These are phyloP conservation scores for Liopterus haemorrhoidalis DNA, from an alignment of 2,888 invertebrate genomes.

Conservation along the genomic window DNA sequence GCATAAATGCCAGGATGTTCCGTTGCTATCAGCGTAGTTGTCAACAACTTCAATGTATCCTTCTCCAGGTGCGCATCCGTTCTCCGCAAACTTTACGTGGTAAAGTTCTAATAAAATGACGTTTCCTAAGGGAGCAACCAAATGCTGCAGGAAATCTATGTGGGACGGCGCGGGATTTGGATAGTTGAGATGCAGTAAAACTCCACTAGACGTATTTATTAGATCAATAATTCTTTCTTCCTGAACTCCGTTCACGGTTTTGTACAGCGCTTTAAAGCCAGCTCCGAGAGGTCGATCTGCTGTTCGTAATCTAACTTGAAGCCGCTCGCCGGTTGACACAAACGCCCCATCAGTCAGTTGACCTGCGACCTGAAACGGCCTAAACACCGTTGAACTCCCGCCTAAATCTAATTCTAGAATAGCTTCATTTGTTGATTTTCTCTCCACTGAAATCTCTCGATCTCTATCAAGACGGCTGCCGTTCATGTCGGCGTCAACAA, in stretches of 20 bases:
- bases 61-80: conserved; percentile 37
- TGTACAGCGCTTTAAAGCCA: conserved; percentile 63
- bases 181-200: conserved; percentile 54
- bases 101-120: conserved; percentile 49
- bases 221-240: conserved; percentile 48
- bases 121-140: conserved; percentile 53
- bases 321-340: conserved; percentile 57
- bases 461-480: conserved; percentile 32
- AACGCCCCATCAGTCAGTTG: conserved; percentile 62
- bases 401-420: conserved; percentile 56
- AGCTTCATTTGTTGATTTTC: conserved; percentile 48
- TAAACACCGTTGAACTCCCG: conserved; percentile 46
- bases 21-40: conserved; percentile 65
- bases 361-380: conserved; percentile 52
- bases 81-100: conserved; percentile 46
- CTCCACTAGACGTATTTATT: conserved; percentile 46
- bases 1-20: conserved; percentile 64
- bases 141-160: conserved; percentile 52
- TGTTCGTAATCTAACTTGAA: conserved; percentile 57
- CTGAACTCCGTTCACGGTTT: conserved; percentile 44
- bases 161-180: conserved; percentile 51
- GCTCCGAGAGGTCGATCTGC: conserved; percentile 58
- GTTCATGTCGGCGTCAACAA: conserved; percentile 55
- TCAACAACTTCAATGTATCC: conserved; percentile 49
- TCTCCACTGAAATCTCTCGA: conserved; percentile 1